Percentiles rank a stretch among this genome's conserved stretches.
Evolutionary conservation across 2,888 invertebrate species (phyloP).

Genomic region (Fabriciana adippe): DNA sequence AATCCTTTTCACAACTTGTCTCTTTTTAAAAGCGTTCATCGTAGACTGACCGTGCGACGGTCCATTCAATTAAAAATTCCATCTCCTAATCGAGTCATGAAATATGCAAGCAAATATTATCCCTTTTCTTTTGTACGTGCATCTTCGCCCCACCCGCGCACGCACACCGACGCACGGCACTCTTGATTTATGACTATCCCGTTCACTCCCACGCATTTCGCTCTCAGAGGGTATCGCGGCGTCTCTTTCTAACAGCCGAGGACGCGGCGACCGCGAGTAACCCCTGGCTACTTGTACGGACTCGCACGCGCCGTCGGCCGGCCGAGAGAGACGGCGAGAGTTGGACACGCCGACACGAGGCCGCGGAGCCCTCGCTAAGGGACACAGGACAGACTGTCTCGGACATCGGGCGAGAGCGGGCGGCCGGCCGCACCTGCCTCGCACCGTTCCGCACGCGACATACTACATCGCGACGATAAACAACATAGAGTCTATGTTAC

Average conservation of each 20-base stretch:
- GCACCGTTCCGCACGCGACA: constrained; percentile 69
- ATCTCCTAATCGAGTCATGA: constrained; percentile 82
- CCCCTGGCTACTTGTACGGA: constrained; percentile 80
- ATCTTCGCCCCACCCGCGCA: constrained; percentile 82
- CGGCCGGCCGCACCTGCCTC: constrained; percentile 79
- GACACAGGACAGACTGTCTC: constrained; percentile 83
- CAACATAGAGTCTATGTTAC: constrained; percentile 56
- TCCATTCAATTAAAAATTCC: constrained; percentile 82
- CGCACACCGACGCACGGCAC: constrained; percentile 80
- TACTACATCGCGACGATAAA: constrained; percentile 71
- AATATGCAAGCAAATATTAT: constrained; percentile 83
- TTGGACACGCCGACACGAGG: constrained; percentile 69
- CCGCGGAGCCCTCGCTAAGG: constrained; percentile 80
- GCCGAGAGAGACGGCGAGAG: constrained; percentile 74
- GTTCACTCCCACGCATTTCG: constrained; percentile 54
- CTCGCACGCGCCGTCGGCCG: constrained; percentile 81
- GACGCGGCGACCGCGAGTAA: constrained; percentile 80
- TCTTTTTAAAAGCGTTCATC: constrained; percentile 33
- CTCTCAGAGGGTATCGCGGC: constrained; percentile 53
- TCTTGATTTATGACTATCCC: constrained; percentile 69
- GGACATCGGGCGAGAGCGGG: constrained; percentile 83
- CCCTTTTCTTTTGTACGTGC: constrained; percentile 82
- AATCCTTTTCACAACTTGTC: constrained; percentile 30
- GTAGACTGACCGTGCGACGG: constrained; percentile 69
- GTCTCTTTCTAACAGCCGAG: constrained; percentile 76